A percentile compares a stretch with the other conserved stretches of the same genome.
Conservation (phyloP, 2,797 vertebrate species). For the Clarias pachynema region DNA sequence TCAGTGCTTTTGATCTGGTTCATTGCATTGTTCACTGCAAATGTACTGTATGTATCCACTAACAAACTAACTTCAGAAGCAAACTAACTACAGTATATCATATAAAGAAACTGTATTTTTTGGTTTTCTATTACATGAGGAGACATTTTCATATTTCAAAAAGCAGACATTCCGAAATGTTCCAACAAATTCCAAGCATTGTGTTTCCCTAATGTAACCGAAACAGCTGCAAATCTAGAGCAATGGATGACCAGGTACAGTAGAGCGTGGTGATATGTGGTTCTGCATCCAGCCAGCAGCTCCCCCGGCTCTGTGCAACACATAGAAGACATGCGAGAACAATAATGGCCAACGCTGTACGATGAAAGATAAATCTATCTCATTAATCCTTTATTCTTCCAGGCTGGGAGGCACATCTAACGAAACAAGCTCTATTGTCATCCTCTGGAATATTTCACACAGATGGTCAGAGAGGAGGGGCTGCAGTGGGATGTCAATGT, state of each 20-base stretch:
- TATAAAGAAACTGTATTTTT: neutral
- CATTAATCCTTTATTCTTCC: constrained; percentile 78
- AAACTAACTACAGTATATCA: neutral
- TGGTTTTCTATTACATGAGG: neutral
- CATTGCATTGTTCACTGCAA: neutral
- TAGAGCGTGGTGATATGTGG: constrained; percentile 65
- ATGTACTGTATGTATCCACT: neutral
- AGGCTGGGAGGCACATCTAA: constrained; percentile 72
- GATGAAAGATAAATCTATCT: constrained; percentile 80
- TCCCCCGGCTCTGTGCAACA: constrained; percentile 71
- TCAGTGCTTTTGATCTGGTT: neutral
- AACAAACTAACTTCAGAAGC: neutral
- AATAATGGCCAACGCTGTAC: constrained; percentile 73
- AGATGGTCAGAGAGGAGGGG: constrained; percentile 59
- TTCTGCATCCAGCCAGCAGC: constrained; percentile 65
- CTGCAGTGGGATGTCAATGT: constrained; percentile 69
- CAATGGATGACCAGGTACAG: constrained; percentile 25
- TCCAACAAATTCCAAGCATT: neutral
- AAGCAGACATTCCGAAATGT: neutral
- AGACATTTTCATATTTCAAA: no score
- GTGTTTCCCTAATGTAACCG: constrained; percentile 40
- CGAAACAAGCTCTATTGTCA: constrained; percentile 65
- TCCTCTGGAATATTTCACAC: constrained; percentile 69
- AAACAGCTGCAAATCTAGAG: constrained; percentile 39
- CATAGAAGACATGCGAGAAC: constrained; percentile 72